phyloP scores from a whole-genome alignment of 1,140 invertebrate species.

The Acarapis woodi region DNA sequence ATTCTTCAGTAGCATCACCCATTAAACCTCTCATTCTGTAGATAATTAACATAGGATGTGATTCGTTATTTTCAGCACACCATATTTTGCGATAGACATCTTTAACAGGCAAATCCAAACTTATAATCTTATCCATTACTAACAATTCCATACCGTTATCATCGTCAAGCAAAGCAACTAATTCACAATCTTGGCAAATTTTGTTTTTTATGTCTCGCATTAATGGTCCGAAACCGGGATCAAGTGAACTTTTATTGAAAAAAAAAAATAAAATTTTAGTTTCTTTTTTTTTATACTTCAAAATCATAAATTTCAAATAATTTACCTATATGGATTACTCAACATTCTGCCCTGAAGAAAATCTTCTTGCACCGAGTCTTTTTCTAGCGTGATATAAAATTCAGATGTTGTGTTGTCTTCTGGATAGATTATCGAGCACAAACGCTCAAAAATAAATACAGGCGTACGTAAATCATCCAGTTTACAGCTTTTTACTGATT shows the following conservation, averaged over 20 bases:
- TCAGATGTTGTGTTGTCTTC: conserved; percentile 88
- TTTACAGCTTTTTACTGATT: conserved; percentile 76
- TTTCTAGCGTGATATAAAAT: conserved; percentile 83
- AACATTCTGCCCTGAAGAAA: conserved; percentile 90
- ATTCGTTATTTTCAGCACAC: conserved; percentile 37
- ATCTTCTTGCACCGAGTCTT: conserved; percentile 94
- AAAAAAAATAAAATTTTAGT: no score
- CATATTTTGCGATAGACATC: conserved; percentile 37
- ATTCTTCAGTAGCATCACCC: conserved; percentile 92
- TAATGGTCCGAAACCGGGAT: conserved; percentile 68
- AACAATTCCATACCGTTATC: conserved; percentile 95
- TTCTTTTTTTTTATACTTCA: no score
- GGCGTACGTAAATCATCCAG: conserved; percentile 74
- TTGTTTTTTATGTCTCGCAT: conserved; percentile 98
- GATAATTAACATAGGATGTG: conserved; percentile 82
- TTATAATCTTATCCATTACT: conserved; percentile 97
- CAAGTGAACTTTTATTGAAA: conserved; percentile 58
- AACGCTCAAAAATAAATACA: conserved; percentile 73
- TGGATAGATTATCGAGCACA: conserved; percentile 89
- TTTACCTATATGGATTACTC: conserved; percentile 83
- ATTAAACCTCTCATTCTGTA: conserved; percentile 87
- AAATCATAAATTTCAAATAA: no score
- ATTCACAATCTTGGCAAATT: conserved; percentile 84
- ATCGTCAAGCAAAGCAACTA: conserved; percentile 79
- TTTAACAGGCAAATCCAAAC: conserved; percentile 72